phyloP scores from a whole-genome alignment of 2,797 vertebrate genomes.

The Pipistrellus kuhlii region DNA sequence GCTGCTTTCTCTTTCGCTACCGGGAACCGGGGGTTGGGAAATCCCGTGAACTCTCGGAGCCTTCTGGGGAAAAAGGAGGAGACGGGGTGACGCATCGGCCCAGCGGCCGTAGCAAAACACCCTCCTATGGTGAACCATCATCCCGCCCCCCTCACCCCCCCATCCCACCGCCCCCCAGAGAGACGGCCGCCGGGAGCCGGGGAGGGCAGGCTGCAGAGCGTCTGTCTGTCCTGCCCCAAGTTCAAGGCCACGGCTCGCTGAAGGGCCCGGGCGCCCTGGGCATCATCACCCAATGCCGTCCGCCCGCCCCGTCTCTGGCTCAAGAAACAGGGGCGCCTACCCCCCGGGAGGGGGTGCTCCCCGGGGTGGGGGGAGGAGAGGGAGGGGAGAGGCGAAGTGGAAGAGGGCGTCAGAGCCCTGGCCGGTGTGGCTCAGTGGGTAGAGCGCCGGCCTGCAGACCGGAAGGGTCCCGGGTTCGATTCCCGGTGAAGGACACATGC shows the following conservation, averaged over 20 bases:
- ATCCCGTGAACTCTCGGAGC: background rate
- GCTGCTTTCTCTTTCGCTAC: constrained; percentile 33
- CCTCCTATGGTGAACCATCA: accelerated
- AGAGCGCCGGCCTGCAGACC: too few species aligned
- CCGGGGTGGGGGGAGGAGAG: accelerated
- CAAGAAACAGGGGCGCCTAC: background rate
- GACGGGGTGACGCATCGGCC: background rate
- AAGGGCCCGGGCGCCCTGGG: background rate
- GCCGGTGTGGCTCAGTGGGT: too few species aligned
- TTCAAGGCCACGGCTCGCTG: background rate
- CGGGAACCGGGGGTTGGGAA: constrained; percentile 17
- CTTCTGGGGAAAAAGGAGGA: background rate
- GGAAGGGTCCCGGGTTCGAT: too few species aligned
- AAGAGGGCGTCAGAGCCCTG: too few species aligned
- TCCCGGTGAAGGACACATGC: too few species aligned
- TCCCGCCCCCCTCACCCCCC: too few species aligned
- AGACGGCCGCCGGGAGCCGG: background rate
- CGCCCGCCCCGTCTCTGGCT: background rate
- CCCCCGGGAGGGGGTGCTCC: background rate
- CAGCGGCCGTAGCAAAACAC: background rate
- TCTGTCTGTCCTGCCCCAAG: background rate
- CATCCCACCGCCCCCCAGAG: background rate
- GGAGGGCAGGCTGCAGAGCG: accelerated
- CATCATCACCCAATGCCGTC: background rate
- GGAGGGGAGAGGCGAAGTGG: background rate